Evolutionary conservation across 2,888 invertebrate genomes (phyloP).

Genomic region (Campaea margaritaria): DNA sequence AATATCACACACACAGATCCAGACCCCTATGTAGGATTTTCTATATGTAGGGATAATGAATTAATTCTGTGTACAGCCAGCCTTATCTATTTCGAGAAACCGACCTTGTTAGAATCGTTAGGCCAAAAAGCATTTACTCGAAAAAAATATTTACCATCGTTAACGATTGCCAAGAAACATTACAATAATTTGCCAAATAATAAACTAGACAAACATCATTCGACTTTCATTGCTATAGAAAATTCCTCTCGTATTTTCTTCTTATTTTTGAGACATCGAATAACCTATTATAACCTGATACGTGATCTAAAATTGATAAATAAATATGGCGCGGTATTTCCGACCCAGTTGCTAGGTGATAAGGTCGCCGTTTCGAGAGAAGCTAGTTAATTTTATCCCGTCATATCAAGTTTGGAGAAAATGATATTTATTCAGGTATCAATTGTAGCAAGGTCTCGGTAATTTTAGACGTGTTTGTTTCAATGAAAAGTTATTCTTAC

Average conservation of each 20-base stretch:
- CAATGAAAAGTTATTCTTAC: background rate
- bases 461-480: conserved; percentile 3
- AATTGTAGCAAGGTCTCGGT: conserved; percentile 1
- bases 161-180: too few species aligned
- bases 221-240: conserved; percentile 7
- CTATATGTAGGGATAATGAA: too few species aligned
- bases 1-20: too few species aligned
- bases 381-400: conserved; percentile 24
- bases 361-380: conserved; percentile 25
- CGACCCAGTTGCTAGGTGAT: conserved; percentile 21
- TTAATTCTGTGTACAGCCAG: too few species aligned
- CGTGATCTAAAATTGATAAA: conserved; percentile 26
- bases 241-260: conserved; percentile 13
- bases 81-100: too few species aligned
- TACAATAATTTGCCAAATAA: background rate
- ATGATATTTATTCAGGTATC: conserved; percentile 18
- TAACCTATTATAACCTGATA: conserved; percentile 37
- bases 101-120: too few species aligned
- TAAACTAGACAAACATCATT: conserved; percentile 1
- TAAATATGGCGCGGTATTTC: conserved; percentile 22
- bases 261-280: conserved; percentile 28
- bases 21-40: too few species aligned
- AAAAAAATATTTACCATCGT: too few species aligned
- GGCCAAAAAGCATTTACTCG: too few species aligned
- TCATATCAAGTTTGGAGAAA: conserved; percentile 31